These are phyloP conservation scores for Prostheceraeus crozeri DNA, from an alignment of 2,888 invertebrate genomes.

Conservation along the genomic window DNA sequence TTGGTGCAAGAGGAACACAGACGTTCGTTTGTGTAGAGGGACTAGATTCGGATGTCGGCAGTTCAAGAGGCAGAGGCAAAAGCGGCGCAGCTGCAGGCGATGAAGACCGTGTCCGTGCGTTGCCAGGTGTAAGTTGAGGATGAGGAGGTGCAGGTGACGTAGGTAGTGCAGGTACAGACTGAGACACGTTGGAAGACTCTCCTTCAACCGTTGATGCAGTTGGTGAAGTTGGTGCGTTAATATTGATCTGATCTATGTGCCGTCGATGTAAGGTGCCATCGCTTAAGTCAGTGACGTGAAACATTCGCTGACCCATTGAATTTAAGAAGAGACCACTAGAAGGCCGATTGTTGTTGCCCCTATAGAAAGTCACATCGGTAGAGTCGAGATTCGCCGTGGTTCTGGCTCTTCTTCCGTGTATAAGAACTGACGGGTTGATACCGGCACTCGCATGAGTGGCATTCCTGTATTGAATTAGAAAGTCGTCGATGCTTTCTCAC, in stretches of 20 bases:
- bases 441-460: neutral
- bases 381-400: slow-evolving; percentile 13
- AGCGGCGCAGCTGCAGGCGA: no score
- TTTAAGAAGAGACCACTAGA: slow-evolving; percentile 16
- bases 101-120: no score
- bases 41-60: no score
- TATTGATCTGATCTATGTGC: slow-evolving; percentile 25
- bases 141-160: no score
- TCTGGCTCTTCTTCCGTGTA: slow-evolving; percentile 19
- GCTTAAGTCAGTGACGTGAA: slow-evolving; percentile 1
- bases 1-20: no score
- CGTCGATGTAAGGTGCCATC: slow-evolving; percentile 28
- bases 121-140: no score
- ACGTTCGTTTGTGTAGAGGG: no score
- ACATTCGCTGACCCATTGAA: slow-evolving; percentile 13
- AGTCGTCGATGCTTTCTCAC: neutral
- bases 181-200: no score
- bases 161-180: no score
- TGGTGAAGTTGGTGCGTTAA: no score
- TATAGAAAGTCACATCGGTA: slow-evolving; percentile 26
- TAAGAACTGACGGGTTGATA: slow-evolving; percentile 6
- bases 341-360: slow-evolving; percentile 18
- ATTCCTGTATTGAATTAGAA: slow-evolving; percentile 25
- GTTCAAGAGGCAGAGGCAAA: no score
- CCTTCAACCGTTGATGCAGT: no score